Conservation (phyloP, 2,888 invertebrate species). For the Eupithecia tripunctaria region DNA sequence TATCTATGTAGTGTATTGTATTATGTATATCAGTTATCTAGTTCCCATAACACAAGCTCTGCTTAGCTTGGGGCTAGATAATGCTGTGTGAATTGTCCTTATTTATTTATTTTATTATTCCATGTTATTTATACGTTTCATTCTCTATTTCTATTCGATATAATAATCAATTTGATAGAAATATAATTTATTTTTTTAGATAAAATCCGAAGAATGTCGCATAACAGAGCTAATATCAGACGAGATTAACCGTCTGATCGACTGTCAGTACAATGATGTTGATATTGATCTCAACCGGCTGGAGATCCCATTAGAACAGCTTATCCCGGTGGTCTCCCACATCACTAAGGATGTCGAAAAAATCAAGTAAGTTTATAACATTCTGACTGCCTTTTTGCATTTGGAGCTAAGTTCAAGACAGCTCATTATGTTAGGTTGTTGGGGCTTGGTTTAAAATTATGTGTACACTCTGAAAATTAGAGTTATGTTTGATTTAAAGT, state of each 20-base stretch:
- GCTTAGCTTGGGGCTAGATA: no score
- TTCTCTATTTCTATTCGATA: no score
- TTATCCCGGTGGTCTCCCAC: conserved; percentile 67
- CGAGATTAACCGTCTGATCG: conserved; percentile 69
- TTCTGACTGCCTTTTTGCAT: background rate
- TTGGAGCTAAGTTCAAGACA: background rate
- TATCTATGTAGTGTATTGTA: no score
- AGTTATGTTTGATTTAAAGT: no score
- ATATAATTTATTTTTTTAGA: conserved; percentile 48
- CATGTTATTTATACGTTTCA: no score
- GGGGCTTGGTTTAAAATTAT: no score
- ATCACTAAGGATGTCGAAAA: conserved; percentile 68
- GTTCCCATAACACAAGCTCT: no score
- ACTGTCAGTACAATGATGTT: conserved; percentile 57
- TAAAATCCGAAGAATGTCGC: conserved; percentile 69
- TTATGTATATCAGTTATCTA: no score
- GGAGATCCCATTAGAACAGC: conserved; percentile 66
- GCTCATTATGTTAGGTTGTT: no score
- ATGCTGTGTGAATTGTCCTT: no score
- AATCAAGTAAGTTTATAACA: conserved; percentile 64
- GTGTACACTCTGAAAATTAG: no score
- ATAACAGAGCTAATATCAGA: conserved; percentile 71
- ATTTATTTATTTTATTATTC: no score
- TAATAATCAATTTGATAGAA: background rate
- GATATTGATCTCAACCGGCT: conserved; percentile 56